Percentiles rank a stretch among this genome's conserved stretches.
phyloP scores from a whole-genome alignment of 2,888 invertebrate species.

The Oscheius sp. region DNA sequence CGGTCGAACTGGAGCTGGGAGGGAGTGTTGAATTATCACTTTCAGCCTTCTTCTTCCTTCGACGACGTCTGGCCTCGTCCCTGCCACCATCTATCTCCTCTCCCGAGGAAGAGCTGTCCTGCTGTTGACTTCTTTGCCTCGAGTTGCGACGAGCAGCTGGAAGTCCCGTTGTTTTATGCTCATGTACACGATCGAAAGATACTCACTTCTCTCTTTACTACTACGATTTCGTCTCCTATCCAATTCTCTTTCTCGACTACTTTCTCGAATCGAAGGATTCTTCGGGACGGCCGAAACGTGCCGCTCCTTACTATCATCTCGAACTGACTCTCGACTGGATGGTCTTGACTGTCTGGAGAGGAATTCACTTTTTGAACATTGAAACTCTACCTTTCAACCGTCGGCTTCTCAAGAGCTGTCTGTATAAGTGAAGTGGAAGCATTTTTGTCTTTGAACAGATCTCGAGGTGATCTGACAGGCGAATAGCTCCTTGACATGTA shows the following conservation, averaged over 20 bases:
- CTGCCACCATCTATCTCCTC: slow-evolving; percentile 38
- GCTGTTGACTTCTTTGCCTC: slow-evolving; percentile 51
- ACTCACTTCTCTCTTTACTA: slow-evolving; percentile 50
- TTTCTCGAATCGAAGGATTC: slow-evolving; percentile 51
- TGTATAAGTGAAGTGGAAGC: slow-evolving; percentile 8
- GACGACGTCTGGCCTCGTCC: slow-evolving; percentile 8
- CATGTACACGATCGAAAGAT: background rate
- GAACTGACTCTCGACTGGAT: slow-evolving; percentile 33
- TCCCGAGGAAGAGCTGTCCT: slow-evolving; percentile 46
- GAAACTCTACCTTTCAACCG: slow-evolving; percentile 4
- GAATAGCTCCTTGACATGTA: slow-evolving; percentile 42
- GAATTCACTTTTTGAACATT: background rate
- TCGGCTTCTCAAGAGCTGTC: background rate
- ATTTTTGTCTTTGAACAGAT: slow-evolving; percentile 33
- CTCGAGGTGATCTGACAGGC: slow-evolving; percentile 32
- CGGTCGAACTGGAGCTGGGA: slow-evolving; percentile 6
- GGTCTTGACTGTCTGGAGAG: slow-evolving; percentile 20
- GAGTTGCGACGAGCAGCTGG: slow-evolving; percentile 59
- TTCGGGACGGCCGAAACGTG: slow-evolving; percentile 40
- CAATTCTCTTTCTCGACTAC: slow-evolving; percentile 46
- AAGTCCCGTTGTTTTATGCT: slow-evolving; percentile 22
- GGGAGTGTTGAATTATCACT: slow-evolving; percentile 7
- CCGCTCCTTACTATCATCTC: slow-evolving; percentile 34
- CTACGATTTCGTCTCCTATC: slow-evolving; percentile 43
- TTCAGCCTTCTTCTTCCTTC: slow-evolving; percentile 28